A percentile compares a stretch with the other conserved stretches of the same genome.
Evolutionary conservation across 2,888 invertebrate species (phyloP).

Genomic region (Ommatoiulus sabulosus): DNA sequence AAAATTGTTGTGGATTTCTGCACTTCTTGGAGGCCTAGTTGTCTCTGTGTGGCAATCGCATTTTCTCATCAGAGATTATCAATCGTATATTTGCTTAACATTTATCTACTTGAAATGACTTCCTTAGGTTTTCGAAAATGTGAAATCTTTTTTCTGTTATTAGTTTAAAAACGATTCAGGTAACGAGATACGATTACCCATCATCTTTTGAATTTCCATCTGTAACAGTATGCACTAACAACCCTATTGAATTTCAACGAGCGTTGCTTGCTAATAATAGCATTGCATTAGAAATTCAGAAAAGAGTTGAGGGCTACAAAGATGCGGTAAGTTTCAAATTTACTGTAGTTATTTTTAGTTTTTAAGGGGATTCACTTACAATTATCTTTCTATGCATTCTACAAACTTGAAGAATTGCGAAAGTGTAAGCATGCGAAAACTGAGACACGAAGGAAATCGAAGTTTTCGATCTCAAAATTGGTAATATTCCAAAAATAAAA

Average conservation of each 20-base stretch:
- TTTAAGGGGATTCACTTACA: no score
- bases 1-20: background rate
- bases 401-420: no score
- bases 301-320: background rate
- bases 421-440: no score
- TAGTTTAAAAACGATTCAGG: constrained; percentile 16
- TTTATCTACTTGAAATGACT: background rate
- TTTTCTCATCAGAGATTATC: constrained; percentile 1
- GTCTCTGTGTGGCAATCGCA: background rate
- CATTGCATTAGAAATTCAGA: constrained; percentile 38
- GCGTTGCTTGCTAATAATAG: background rate
- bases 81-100: background rate
- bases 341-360: background rate
- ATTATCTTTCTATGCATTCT: no score
- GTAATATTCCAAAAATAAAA: no score
- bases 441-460: no score
- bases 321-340: background rate
- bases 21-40: background rate
- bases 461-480: no score
- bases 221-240: constrained; percentile 45
- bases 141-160: background rate
- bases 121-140: no score
- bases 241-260: background rate
- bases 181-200: background rate
- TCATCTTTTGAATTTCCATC: constrained; percentile 23